phyloP scores from a whole-genome alignment of 2,797 vertebrate genomes.

The Anguilla anguilla region DNA sequence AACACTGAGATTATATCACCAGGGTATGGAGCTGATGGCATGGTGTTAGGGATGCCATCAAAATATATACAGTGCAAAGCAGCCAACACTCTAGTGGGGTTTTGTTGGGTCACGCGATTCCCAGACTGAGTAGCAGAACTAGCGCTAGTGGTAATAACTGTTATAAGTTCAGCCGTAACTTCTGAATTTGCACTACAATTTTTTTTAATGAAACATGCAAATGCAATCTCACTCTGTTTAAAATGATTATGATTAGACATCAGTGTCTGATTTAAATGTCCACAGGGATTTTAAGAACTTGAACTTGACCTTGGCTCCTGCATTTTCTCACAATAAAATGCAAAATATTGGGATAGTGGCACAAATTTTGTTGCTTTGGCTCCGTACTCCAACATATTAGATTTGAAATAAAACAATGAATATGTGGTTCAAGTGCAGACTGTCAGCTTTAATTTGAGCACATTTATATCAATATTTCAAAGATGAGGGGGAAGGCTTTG shows the following conservation, averaged over 20 bases:
- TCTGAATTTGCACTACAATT: not conserved
- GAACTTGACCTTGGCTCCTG: too few relatives aligned
- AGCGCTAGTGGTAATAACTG: not conserved
- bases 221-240: not conserved
- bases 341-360: too few relatives aligned
- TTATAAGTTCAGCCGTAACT: not conserved
- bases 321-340: too few relatives aligned
- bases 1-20: not conserved
- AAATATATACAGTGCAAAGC: not conserved
- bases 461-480: too few relatives aligned
- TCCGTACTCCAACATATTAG: too few relatives aligned
- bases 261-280: not conserved
- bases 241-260: not conserved
- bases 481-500: too few relatives aligned
- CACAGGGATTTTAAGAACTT: not conserved
- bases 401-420: too few relatives aligned
- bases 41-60: not conserved
- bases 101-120: not conserved
- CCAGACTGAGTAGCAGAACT: not conserved
- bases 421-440: too few relatives aligned
- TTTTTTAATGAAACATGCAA: not conserved
- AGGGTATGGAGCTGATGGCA: not conserved
- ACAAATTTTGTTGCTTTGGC: too few relatives aligned
- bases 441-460: too few relatives aligned
- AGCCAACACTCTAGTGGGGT: not conserved